phyloP scores from a whole-genome alignment of 37 sponge, comb jelly and placozoan species.

The Ianthella basta region DNA sequence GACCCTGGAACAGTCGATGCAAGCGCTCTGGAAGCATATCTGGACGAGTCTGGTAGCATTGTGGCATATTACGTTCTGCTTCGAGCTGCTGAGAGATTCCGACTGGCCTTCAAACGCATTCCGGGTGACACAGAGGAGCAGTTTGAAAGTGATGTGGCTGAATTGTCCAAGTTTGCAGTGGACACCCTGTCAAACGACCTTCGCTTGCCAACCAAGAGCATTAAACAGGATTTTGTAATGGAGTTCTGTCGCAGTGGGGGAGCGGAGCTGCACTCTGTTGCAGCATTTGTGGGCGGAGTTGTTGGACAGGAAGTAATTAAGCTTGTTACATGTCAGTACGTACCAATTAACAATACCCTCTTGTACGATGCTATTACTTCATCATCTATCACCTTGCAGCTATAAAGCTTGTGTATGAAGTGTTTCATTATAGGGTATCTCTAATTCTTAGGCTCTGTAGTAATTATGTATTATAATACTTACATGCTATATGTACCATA shows the following conservation, averaged over 20 bases:
- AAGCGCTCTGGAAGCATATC: constrained; percentile 36
- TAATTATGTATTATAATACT: too few relatives aligned
- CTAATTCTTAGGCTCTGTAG: too few relatives aligned
- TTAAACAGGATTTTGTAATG: constrained; percentile 44
- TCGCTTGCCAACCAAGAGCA: constrained; percentile 28
- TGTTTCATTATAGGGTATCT: too few relatives aligned
- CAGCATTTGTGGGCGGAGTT: constrained; percentile 92
- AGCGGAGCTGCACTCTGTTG: constrained; percentile 90
- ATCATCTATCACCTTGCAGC: constrained; percentile 51
- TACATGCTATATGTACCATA: too few relatives aligned
- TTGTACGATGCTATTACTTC: constrained; percentile 87
- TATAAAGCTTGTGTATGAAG: constrained; percentile 32
- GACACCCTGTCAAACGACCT: constrained; percentile 48
- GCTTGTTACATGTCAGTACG: constrained; percentile 91
- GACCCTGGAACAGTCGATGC: constrained; percentile 32
- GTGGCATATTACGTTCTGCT: constrained; percentile 82
- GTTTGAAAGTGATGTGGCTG: constrained; percentile 59
- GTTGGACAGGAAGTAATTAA: constrained; percentile 98
- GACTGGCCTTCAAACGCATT: constrained; percentile 42
- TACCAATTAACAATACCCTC: constrained; percentile 93
- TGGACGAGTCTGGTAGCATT: constrained; percentile 68
- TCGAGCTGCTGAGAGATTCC: constrained; percentile 81
- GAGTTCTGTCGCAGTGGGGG: constrained; percentile 79
- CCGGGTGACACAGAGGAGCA: constrained; percentile 54
- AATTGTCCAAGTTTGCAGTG: constrained; percentile 54